Percentiles rank a stretch among this genome's conserved stretches.
Evolutionary conservation across 1,140 invertebrate genomes (phyloP).

Genomic region (Pseudoatta argentina): DNA sequence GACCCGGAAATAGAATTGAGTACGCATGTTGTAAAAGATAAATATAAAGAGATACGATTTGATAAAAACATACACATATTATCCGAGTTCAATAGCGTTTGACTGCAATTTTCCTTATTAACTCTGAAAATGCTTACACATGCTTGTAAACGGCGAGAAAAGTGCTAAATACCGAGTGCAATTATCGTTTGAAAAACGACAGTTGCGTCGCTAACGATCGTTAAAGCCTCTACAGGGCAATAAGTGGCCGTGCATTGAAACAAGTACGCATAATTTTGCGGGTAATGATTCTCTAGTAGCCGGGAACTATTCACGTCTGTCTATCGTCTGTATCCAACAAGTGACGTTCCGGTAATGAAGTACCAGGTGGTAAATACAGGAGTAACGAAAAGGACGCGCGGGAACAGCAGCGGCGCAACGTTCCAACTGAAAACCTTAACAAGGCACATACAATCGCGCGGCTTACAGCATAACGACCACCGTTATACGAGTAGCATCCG

Average conservation of each 20-base stretch:
- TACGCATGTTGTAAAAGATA: not conserved
- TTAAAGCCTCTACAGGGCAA: conserved; percentile 1
- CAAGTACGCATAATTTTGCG: conserved; percentile 55
- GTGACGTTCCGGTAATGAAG: conserved; percentile 59
- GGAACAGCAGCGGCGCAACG: conserved; percentile 2
- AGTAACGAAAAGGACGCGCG: conserved; percentile 34
- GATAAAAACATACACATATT: not conserved
- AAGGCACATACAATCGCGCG: conserved; percentile 48
- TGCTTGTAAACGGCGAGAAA: not conserved
- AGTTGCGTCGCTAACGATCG: conserved; percentile 40
- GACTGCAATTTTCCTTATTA: not conserved
- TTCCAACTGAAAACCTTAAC: conserved; percentile 62
- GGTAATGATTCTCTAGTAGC: conserved; percentile 46
- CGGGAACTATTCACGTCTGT: conserved; percentile 50
- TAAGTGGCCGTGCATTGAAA: conserved; percentile 46
- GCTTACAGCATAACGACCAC: conserved; percentile 40
- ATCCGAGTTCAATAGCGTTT: not conserved
- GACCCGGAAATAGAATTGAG: not conserved
- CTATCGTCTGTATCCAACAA: conserved; percentile 47
- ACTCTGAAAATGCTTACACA: conserved; percentile 10
- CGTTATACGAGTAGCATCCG: conserved; percentile 46
- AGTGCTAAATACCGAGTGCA: not conserved
- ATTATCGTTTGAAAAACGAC: conserved; percentile 29
- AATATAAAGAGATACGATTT: not conserved
- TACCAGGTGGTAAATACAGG: conserved; percentile 55